Evolutionary conservation across 1,140 invertebrate species (phyloP), one percentile per base, ranked within the genome.

Genomic region (Drosophila neocordata): DNA sequence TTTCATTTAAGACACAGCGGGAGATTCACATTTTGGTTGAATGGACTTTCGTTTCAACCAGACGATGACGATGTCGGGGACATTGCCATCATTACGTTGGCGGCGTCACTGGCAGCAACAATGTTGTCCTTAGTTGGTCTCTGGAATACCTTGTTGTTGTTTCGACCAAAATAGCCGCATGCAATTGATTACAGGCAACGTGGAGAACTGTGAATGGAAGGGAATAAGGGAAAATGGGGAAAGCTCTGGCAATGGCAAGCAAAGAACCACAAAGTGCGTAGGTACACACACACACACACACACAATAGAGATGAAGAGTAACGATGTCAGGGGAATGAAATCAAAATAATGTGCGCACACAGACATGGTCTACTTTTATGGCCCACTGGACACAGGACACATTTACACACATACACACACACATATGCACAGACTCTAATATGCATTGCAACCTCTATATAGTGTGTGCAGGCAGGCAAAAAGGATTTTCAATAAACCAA

Each of bases 401-500:
- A 44, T 18, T 31, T 31, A 18, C 13, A 18, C 13, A 44, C 13
- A 44, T 1, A 44, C 13, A 20, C 37, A n/a, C 7, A 48, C 15
- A 48, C 41, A 48, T 9, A 18, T 15, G 6, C 13, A 5, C 41
- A 44, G 13, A 24, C 24, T 2, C 24, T 1, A 4, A 24, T 24
- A 24, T 4, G 4, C 2, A 24, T 4, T 6, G 27, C 6, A 31
- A 31, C 27, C 27, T 31, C 5, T 31, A 31, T 31, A 31, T 31
- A 31, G 27, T 7, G 6, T 31, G 27, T 31, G 41, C 15, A 48
- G 0, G 12, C 12, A 38, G 41, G 41, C 8, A 48, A 48, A 48
- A 48, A 48, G 41, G 41, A 48, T 48, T 48, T 48, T 48, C 41
- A 48, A 48, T 48, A 48, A 48, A 20, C 41, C 15, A 48, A 48